Conservation (phyloP, 1,140 invertebrate species). For the Sesamia nonagrioides region DNA sequence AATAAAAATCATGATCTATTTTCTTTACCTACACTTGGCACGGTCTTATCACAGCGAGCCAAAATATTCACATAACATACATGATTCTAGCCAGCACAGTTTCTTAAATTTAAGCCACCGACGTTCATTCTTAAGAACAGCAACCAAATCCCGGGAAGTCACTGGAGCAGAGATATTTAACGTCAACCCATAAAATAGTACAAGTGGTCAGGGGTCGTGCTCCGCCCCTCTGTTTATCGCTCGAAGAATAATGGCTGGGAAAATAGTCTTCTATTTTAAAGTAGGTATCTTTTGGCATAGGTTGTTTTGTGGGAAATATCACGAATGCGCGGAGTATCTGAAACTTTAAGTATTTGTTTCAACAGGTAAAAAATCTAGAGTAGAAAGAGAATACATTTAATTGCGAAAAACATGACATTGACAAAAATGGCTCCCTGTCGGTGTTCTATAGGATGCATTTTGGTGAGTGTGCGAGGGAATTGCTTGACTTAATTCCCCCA, state of each 20-base stretch:
- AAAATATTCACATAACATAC: not conserved
- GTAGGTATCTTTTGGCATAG: conserved; percentile 2
- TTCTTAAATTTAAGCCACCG: conserved; percentile 16
- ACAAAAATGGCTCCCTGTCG: too few species aligned
- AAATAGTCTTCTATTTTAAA: conserved; percentile 34
- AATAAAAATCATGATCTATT: too few species aligned
- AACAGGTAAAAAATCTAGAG: too few species aligned
- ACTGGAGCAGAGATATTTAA: conserved; percentile 43
- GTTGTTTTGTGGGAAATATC: not conserved
- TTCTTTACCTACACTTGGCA: not conserved
- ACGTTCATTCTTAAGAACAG: conserved; percentile 14
- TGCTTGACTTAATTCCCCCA: too few species aligned
- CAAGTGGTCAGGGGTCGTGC: conserved; percentile 33
- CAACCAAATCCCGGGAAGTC: conserved; percentile 37
- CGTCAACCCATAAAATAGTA: conserved; percentile 40
- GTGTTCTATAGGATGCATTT: too few species aligned
- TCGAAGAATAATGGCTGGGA: conserved; percentile 34
- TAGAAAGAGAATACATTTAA: too few species aligned
- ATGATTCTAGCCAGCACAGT: not conserved
- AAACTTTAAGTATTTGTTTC: too few species aligned
- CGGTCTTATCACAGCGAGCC: not conserved
- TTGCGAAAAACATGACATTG: too few species aligned
- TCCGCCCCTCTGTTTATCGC: conserved; percentile 41
- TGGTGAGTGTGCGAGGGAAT: too few species aligned
- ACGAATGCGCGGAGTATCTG: too few species aligned